These are phyloP conservation scores for Archilochus colubris DNA, from an alignment of 2,113 vertebrate species.

Conservation along the genomic window DNA sequence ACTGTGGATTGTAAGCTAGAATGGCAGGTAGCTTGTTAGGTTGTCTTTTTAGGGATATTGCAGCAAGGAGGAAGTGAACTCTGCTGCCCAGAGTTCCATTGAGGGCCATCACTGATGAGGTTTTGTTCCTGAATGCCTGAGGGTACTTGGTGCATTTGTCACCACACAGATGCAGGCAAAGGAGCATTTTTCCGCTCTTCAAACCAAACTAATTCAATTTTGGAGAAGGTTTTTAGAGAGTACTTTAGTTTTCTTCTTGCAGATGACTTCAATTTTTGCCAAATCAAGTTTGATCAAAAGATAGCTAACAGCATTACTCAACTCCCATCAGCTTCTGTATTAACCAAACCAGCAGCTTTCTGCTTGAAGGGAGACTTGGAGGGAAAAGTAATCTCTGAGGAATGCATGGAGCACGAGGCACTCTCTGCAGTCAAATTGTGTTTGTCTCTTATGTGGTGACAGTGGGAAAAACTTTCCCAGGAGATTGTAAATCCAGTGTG, in stretches of 20 bases:
- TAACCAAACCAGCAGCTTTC: background rate
- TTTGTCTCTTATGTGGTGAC: background rate
- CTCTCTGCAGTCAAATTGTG: background rate
- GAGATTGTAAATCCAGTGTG: background rate
- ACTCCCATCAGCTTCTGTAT: background rate
- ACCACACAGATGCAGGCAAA: background rate
- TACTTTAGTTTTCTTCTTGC: background rate
- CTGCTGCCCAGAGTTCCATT: rapidly evolving
- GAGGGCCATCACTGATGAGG: rapidly evolving
- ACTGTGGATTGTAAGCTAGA: background rate
- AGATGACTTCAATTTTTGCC: constrained; percentile 32
- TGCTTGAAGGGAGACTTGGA: background rate
- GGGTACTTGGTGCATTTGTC: background rate
- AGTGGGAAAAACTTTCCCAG: background rate
- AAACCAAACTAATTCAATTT: background rate
- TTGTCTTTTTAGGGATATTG: background rate
- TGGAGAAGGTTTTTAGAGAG: background rate
- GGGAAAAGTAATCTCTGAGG: background rate
- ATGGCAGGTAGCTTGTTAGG: background rate
- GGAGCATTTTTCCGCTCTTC: background rate
- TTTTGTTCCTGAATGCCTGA: background rate
- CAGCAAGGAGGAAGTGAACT: background rate
- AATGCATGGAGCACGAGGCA: background rate
- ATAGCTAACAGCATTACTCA: background rate
- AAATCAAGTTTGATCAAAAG: background rate